Conservation (phyloP, 1,140 invertebrate genomes). For the Drosophila ercepeae region DNA sequence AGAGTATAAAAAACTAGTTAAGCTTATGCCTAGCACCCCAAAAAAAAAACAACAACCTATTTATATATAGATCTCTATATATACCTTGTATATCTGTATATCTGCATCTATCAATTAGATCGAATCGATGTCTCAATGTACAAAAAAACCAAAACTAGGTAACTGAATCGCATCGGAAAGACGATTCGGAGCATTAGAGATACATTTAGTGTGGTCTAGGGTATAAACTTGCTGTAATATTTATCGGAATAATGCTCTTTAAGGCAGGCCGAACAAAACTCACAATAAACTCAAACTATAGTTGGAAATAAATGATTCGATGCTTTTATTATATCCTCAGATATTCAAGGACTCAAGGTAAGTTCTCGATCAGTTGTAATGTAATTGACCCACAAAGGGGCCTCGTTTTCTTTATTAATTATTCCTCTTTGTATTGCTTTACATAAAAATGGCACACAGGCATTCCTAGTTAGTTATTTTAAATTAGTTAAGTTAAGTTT, state of each 20-base stretch:
- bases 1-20: constrained; percentile 54
- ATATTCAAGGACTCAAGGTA: not conserved
- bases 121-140: constrained; percentile 76
- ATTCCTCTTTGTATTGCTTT: constrained; percentile 67
- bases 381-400: not conserved
- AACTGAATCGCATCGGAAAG: constrained; percentile 25
- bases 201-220: constrained; percentile 46
- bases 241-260: constrained; percentile 63
- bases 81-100: constrained; percentile 27
- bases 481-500: constrained; percentile 56
- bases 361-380: not conserved
- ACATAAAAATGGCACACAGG: constrained; percentile 73
- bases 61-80: constrained; percentile 38
- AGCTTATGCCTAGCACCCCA: constrained; percentile 57
- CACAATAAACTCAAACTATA: constrained; percentile 76
- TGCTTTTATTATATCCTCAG: not conserved
- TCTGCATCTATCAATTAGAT: constrained; percentile 45
- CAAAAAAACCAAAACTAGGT: constrained; percentile 49
- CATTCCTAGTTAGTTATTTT: constrained; percentile 61
- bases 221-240: constrained; percentile 71
- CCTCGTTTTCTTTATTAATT: constrained; percentile 37
- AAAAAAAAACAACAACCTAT: constrained; percentile 41
- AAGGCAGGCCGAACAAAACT: constrained; percentile 54
- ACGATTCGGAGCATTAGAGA: constrained; percentile 50
- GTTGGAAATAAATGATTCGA: constrained; percentile 27